These are phyloP conservation scores for Drosophila falleni DNA, from an alignment of 2,888 invertebrate species.

Conservation along the genomic window DNA sequence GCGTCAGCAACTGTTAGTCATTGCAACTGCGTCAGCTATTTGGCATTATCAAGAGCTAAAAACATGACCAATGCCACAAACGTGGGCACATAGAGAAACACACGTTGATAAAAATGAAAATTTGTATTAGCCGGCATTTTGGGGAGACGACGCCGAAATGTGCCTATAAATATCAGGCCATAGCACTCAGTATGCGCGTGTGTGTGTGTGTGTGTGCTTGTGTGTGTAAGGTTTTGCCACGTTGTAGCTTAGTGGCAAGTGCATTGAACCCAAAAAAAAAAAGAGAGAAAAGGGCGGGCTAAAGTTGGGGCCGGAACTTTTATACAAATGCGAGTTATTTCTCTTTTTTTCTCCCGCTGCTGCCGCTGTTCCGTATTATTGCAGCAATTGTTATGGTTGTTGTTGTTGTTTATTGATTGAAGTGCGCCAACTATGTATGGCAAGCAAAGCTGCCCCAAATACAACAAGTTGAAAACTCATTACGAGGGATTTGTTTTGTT, in stretches of 20 bases:
- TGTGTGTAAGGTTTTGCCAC: constrained; percentile 53
- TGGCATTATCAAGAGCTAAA: constrained; percentile 73
- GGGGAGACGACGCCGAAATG: constrained; percentile 49
- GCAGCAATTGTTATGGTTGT: constrained; percentile 31
- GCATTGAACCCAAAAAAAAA: constrained; percentile 67
- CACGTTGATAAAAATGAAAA: constrained; percentile 66
- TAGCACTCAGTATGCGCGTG: constrained; percentile 23
- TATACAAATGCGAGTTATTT: constrained; percentile 61
- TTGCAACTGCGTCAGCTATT: constrained; percentile 48
- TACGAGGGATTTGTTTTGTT: constrained; percentile 58
- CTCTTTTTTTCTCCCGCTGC: constrained; percentile 24
- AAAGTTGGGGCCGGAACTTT: constrained; percentile 68
- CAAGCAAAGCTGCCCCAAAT: constrained; percentile 68
- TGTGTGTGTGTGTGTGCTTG: constrained; percentile 32
- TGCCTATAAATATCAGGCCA: constrained; percentile 61
- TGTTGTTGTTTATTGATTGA: constrained; percentile 70
- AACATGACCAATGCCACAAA: constrained; percentile 61
- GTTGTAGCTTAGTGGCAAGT: constrained; percentile 62
- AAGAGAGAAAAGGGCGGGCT: constrained; percentile 50
- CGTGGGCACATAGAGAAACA: constrained; percentile 51
- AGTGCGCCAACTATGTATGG: constrained; percentile 62
- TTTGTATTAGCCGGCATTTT: constrained; percentile 61
- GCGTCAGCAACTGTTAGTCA: constrained; percentile 49
- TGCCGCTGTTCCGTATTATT: constrained; percentile 29
- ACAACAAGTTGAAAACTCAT: constrained; percentile 72